phyloP scores from a whole-genome alignment of 2,113 vertebrate species.

The Ptilonorhynchus violaceus region DNA sequence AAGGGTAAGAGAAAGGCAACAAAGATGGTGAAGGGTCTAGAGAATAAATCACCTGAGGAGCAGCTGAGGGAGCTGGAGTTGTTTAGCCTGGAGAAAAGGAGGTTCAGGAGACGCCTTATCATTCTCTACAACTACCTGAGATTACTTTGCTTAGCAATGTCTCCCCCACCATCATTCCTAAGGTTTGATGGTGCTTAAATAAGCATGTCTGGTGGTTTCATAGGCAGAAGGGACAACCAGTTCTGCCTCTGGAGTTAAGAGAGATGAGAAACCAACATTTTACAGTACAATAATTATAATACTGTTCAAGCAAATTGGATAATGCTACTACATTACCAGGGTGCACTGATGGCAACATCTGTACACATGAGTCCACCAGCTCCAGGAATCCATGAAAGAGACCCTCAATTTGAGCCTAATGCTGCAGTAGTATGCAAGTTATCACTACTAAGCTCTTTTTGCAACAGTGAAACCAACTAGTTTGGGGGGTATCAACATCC shows the following conservation, averaged over 20 bases:
- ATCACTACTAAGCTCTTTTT: neutral
- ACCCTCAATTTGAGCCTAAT: neutral
- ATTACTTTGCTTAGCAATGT: neutral
- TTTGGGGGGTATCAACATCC: neutral
- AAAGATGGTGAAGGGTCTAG: neutral
- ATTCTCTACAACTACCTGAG: neutral
- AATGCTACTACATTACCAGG: neutral
- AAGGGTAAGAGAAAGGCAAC: neutral
- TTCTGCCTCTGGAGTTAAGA: neutral
- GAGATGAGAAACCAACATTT: neutral
- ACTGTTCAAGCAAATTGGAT: neutral
- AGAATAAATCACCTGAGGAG: neutral
- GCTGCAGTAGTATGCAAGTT: neutral
- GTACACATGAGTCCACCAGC: neutral
- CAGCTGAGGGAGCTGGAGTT: neutral
- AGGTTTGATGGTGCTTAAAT: neutral
- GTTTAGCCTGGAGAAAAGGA: neutral
- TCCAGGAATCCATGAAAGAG: neutral
- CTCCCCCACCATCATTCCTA: neutral
- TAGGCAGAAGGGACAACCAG: neutral
- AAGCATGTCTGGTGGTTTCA: neutral
- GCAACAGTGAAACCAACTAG: neutral
- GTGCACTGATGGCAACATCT: neutral
- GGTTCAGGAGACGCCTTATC: too few species aligned
- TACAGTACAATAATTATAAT: neutral